phyloP scores from a whole-genome alignment of 1,140 invertebrate genomes.

The Lepidurus apus region DNA sequence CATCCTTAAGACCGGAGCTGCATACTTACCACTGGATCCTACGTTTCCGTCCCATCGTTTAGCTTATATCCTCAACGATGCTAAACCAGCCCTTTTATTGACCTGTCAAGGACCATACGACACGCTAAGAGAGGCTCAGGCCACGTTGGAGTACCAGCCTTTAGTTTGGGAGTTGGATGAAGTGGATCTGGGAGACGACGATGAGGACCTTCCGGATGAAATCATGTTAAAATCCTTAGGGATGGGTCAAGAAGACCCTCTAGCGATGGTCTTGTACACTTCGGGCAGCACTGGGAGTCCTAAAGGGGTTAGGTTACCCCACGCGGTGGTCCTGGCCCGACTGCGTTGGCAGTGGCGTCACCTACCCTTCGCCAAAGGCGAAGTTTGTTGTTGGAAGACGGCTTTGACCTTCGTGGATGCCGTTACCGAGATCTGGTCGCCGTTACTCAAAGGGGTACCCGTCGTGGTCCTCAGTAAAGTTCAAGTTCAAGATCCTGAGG shows the following conservation, averaged over 20 bases:
- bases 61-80: conserved; percentile 68
- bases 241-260: background rate
- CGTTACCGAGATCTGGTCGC: conserved; percentile 76
- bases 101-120: background rate
- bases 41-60: conserved; percentile 66
- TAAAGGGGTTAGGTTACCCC: conserved; percentile 82
- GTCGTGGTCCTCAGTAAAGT: conserved; percentile 64
- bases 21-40: conserved; percentile 73
- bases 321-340: conserved; percentile 70
- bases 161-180: background rate
- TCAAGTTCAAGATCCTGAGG: conserved; percentile 66
- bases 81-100: conserved; percentile 55
- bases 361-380: conserved; percentile 61
- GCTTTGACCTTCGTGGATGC: conserved; percentile 83
- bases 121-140: background rate
- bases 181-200: background rate
- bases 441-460: conserved; percentile 60
- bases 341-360: conserved; percentile 75
- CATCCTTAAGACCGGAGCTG: conserved; percentile 73
- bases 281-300: conserved; percentile 88
- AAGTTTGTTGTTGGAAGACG: conserved; percentile 78
- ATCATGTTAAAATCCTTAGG: background rate
- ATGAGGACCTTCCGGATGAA: background rate
- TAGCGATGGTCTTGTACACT: conserved; percentile 79
- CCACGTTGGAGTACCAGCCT: background rate